Evolutionary conservation across 2,113 vertebrate species (phyloP), one percentile per base, ranked within the genome.

Genomic region (Tursiops truncatus): DNA sequence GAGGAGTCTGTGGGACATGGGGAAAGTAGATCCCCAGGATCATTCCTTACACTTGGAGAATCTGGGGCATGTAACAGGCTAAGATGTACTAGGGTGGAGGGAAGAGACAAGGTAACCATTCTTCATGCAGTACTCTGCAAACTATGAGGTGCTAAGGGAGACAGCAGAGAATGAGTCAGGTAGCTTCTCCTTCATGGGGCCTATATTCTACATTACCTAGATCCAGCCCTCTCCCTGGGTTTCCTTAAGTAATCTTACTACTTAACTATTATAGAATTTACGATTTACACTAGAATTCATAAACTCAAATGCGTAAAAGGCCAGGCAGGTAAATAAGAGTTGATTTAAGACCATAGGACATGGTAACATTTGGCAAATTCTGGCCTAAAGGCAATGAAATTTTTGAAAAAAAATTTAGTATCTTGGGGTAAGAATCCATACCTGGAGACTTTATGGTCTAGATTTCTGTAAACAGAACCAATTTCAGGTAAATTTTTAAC

Each of bases 221-320:
- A 92, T 44, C n/a, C 17, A 82, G 23, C 25, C 47, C 86, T 70
- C 62, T 73, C 65, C 41, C 50, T 79, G 31, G 36, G 87, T 92
- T 81, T 73, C 31, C 23, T 68, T 67, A 94, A 77, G 21, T 77
- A 82, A 95, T 31, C 36, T 81, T 89, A 65, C 56, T 81, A 91
- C 12, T 90, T 87, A 94, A 41, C 36, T 94, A 36, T 76, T 56
- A 71, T 0, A 89, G 33, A 96, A 87, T 79, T 94, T 83, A 89
- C n/a, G 9, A 92, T 53, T 96, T 86, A 90, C 4, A 86, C 20
- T 79, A 63, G 74, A 83, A 62, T 68, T 85, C 47, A 87, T 41
- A 92, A 86, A 73, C 8, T 86, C 74, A 86, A 90, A 86, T 90
- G 33, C 33, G 60, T 92, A 56, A 31, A 85, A 77, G 95, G 31